phyloP scores from a whole-genome alignment of 1,140 invertebrate species.

The Lithobius niger region DNA sequence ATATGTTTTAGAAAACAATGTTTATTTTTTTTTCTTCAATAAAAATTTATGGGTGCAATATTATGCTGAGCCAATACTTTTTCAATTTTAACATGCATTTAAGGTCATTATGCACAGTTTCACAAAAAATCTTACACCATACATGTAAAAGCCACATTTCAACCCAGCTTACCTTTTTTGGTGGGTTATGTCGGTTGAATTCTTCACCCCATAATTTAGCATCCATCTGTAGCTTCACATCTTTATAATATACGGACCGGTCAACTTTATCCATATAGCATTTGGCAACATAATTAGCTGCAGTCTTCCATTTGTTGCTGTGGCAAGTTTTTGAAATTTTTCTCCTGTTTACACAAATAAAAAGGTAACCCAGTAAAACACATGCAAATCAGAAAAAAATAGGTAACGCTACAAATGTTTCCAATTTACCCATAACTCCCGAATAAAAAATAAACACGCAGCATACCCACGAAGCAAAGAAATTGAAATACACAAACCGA shows the following conservation, averaged over 20 bases:
- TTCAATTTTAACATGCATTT: too few species aligned
- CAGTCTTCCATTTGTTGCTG: slow-evolving; percentile 35
- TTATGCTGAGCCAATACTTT: too few species aligned
- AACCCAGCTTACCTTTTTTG: slow-evolving; percentile 38
- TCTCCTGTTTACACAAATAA: slow-evolving; percentile 28
- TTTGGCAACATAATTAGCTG: slow-evolving; percentile 44
- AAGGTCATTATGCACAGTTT: too few species aligned
- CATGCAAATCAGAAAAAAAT: background rate
- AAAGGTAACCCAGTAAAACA: background rate
- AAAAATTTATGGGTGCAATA: too few species aligned
- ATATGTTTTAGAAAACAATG: too few species aligned
- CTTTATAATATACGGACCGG: slow-evolving; percentile 40
- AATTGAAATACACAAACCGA: too few species aligned
- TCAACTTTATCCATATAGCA: slow-evolving; percentile 39
- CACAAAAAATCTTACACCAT: too few species aligned
- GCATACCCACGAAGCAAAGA: too few species aligned
- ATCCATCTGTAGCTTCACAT: slow-evolving; percentile 46
- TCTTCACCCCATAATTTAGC: slow-evolving; percentile 48
- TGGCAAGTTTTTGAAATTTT: slow-evolving; percentile 38
- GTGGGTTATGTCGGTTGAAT: slow-evolving; percentile 45
- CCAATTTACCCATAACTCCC: background rate
- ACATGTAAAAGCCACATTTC: background rate
- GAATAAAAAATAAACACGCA: too few species aligned
- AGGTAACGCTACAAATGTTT: background rate
- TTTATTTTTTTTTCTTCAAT: too few species aligned